Evolutionary conservation across 2,888 invertebrate genomes (phyloP), one percentile per base, ranked within the genome.

Genomic region (Sericinus montela): DNA sequence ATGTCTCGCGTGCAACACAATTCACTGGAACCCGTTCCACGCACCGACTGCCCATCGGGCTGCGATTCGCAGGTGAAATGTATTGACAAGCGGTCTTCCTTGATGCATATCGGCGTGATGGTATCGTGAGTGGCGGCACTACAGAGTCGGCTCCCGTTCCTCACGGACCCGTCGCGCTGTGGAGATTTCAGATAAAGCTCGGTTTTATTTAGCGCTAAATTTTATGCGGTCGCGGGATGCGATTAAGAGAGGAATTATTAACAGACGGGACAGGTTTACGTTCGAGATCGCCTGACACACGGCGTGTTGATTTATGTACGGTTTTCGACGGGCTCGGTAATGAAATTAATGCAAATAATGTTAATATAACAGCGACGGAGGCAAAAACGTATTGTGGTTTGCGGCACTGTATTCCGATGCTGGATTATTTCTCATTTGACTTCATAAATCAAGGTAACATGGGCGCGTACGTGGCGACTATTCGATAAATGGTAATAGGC

Each of bases 41-140:
- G 82, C 6, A 11, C n/a, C 11, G 11, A 32, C 80, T 72, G 76
- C 65, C 76, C 82, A 80, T 85, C 84, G 82, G 58, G 56, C 62
- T 48, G 69, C 65, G 69, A 70, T 65, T 72, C 68, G 75, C 86
- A 83, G 80, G 84, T 87, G 86, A 86, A 81, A 80, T 83, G 86
- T 86, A 87, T 86, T 86, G 87, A 88, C 87, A 85, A 83, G 75
- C 85, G 81, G 87, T 85, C 87, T 87, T 87, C 87, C 87, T 86
- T 84, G 87, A 88, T 88, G 77, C 74, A 66, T 87, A 88, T 87
- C 87, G 80, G 81, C 65, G 82, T 85, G 87, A 86, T 87, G 80
- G 77, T 86, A 86, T 86, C 86, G 74, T 63, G 65, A n/a, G 65
- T 60, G 65, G 79, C 86, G 85, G 85, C 84, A 80, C 81, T 84